Evolutionary conservation across 2,888 invertebrate species (phyloP).

Genomic region (Horisme vitalbata): DNA sequence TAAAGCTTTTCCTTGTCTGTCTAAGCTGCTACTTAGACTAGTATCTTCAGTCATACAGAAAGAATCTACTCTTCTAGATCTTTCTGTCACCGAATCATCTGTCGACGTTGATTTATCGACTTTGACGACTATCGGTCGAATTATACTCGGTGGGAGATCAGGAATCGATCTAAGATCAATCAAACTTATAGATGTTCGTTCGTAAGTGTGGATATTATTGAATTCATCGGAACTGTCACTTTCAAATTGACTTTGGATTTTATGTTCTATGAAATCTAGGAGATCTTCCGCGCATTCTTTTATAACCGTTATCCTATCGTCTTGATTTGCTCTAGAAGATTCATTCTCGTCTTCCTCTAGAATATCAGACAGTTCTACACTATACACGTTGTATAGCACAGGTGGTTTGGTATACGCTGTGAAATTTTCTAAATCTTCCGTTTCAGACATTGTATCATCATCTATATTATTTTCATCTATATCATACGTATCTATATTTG

Average conservation of each 20-base stretch:
- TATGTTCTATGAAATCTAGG: slow-evolving; percentile 62
- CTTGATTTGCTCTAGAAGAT: slow-evolving; percentile 59
- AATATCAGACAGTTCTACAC: slow-evolving; percentile 73
- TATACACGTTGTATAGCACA: slow-evolving; percentile 55
- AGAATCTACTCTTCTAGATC: slow-evolving; percentile 63
- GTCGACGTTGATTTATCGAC: slow-evolving; percentile 75
- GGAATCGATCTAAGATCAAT: slow-evolving; percentile 73
- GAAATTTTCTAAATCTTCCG: slow-evolving; percentile 71
- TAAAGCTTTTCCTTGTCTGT: slow-evolving; percentile 62
- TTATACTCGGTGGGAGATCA: slow-evolving; percentile 69
- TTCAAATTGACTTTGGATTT: slow-evolving; percentile 55
- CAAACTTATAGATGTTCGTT: slow-evolving; percentile 66
- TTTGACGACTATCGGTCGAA: slow-evolving; percentile 65
- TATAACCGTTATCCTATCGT: slow-evolving; percentile 52
- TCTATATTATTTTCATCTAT: too few species aligned
- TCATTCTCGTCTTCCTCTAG: slow-evolving; percentile 69
- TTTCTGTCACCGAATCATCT: slow-evolving; percentile 64
- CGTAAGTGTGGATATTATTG: slow-evolving; percentile 57
- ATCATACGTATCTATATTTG: too few species aligned
- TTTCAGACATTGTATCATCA: slow-evolving; percentile 70
- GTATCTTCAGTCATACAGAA: slow-evolving; percentile 73
- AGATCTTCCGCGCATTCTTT: slow-evolving; percentile 61
- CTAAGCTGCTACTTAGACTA: slow-evolving; percentile 54
- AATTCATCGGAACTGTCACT: slow-evolving; percentile 60
- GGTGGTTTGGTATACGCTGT: slow-evolving; percentile 70